Base-by-base conservation (phyloP, 2,113 vertebrate species). In the Chaetodon trifascialis region DNA sequence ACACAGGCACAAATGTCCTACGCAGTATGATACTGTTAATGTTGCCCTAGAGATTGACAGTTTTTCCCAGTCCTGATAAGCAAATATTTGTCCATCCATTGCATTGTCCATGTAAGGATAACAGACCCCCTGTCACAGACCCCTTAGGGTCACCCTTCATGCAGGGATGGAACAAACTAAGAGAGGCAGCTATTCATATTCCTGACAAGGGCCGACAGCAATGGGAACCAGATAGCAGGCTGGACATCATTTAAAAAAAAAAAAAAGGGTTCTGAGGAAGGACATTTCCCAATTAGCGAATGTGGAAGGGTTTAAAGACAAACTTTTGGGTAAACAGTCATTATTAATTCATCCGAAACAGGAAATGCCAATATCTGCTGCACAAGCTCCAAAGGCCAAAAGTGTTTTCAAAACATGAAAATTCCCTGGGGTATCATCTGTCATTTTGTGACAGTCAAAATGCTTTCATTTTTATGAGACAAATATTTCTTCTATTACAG, bases 281-380 rank as follows among this genome's bases (percentile, higher is more conserved):
- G 82, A 56, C 65, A 68, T 79, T 89, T 69, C 66, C 89, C 68
- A 89, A 92, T 93, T 92, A 94, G 71, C 80, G 77, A 71, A 73
- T 11, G 25, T 44, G 73, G 69, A 73, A 78, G 69, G 65, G 42
- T 73, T 74, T 87, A 49, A 85, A 86, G 86, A 87, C 79, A 76
- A 86, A 82, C 62, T n/a, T 82, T 84, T 72, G 46, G 54, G 84
- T 93, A 93, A 95, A 95, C 91, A 94, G 16, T 79, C 67, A 87
- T 84, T 82, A 86, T 58, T 66, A 73, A 86, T 91, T 88, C 78
- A 82, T 83, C 84, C 90, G 63, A 87, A 81, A 88, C 92, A 94
- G 91, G 85, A 95, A 94, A 94, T 91, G 84, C 85, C 89, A 79
- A 73, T 87, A 87, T 79, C 84, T 85, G 67, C 77, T 69, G 34